These are phyloP conservation scores for Shargacucullia verbasci DNA, from an alignment of 2,888 invertebrate species.

Conservation along the genomic window DNA sequence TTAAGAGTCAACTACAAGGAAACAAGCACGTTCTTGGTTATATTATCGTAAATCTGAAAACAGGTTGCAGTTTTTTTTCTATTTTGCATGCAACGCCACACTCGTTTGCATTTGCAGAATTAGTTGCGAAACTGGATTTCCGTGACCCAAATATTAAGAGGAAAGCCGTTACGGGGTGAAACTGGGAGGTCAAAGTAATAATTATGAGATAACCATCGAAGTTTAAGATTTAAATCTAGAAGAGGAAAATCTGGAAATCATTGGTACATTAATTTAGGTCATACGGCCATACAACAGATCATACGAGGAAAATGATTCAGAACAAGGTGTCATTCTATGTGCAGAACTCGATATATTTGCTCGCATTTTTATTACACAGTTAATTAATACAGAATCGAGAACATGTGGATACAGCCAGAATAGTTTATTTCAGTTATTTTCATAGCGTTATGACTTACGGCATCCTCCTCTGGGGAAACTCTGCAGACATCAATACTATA, in stretches of 20 bases:
- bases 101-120: slow-evolving; percentile 57
- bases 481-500: too few relatives aligned
- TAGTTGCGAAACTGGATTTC: slow-evolving; percentile 59
- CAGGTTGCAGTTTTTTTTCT: slow-evolving; percentile 47
- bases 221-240: slow-evolving; percentile 11
- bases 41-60: slow-evolving; percentile 49
- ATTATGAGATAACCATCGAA: slow-evolving; percentile 44
- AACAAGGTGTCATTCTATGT: too few relatives aligned
- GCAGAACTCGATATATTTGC: neutral
- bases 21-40: slow-evolving; percentile 17
- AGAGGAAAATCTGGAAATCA: slow-evolving; percentile 36
- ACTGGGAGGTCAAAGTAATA: slow-evolving; percentile 32
- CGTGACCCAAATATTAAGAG: slow-evolving; percentile 68
- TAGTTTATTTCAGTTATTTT: too few relatives aligned
- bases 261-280: slow-evolving; percentile 7
- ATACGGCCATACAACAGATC: too few relatives aligned
- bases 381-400: neutral
- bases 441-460: too few relatives aligned
- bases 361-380: neutral
- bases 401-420: too few relatives aligned
- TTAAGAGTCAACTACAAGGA: slow-evolving; percentile 2
- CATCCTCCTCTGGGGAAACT: too few relatives aligned
- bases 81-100: slow-evolving; percentile 59
- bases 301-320: too few relatives aligned
- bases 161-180: slow-evolving; percentile 54